These are phyloP conservation scores for Cotesia vestalis DNA, from an alignment of 1,140 invertebrate species.

Conservation along the genomic window DNA sequence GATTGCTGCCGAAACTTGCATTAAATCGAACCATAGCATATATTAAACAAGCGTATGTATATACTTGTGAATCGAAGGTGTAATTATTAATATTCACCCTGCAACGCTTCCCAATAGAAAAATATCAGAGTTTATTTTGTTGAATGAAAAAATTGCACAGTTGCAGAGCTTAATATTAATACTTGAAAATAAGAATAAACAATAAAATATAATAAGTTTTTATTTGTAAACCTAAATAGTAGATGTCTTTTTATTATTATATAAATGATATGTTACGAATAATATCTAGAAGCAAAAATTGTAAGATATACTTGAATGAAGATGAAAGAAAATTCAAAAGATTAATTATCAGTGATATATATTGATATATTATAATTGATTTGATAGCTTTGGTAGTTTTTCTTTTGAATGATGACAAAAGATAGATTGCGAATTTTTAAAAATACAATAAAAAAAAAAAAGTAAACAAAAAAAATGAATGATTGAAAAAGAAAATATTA, in stretches of 20 bases:
- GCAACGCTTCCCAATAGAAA: constrained; percentile 52
- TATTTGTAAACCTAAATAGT: constrained; percentile 57
- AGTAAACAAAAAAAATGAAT: constrained; percentile 13
- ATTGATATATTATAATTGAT: constrained; percentile 45
- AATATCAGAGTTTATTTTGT: constrained; percentile 65
- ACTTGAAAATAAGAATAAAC: constrained; percentile 35
- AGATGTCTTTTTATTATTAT: constrained; percentile 40
- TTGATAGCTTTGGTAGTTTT: constrained; percentile 50
- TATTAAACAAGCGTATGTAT: constrained; percentile 61
- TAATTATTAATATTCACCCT: constrained; percentile 53
- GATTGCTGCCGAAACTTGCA: background rate
- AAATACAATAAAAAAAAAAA: background rate
- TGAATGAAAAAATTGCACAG: constrained; percentile 48
- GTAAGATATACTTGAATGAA: constrained; percentile 58
- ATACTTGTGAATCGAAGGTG: constrained; percentile 55
- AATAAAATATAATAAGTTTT: constrained; percentile 50
- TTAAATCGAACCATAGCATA: constrained; percentile 54
- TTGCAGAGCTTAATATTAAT: constrained; percentile 58
- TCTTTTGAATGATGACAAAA: constrained; percentile 17
- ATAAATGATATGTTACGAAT: constrained; percentile 53
- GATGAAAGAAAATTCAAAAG: constrained; percentile 35
- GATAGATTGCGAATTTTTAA: background rate
- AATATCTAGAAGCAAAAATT: constrained; percentile 56
- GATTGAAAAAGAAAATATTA: constrained; percentile 29
- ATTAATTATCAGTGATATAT: constrained; percentile 52